Evolutionary conservation across 1,140 invertebrate species (phyloP).

Genomic region (Drosophila nigromelanica): DNA sequence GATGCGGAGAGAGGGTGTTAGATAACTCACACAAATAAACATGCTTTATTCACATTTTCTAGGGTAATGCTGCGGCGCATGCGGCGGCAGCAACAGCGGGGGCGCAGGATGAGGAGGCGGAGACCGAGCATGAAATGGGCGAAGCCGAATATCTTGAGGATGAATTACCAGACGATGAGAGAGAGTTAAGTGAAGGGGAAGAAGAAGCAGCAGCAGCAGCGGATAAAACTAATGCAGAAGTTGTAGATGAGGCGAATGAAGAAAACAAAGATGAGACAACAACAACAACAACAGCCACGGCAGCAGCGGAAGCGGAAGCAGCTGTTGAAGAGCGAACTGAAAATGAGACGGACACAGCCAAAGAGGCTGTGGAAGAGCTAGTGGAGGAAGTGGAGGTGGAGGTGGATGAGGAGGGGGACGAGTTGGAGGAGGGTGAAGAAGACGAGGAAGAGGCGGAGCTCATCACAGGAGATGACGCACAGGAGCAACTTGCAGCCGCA

Average conservation of each 20-base stretch:
- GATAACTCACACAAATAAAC: conserved; percentile 43
- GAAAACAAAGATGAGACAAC: conserved; percentile 19
- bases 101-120: background rate
- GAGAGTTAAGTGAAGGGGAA: conserved; percentile 1
- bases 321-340: conserved; percentile 1
- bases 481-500: background rate
- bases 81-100: too few species aligned
- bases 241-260: conserved; percentile 16
- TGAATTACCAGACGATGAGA: conserved; percentile 42
- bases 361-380: conserved; percentile 37
- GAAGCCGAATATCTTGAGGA: conserved; percentile 66
- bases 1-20: conserved; percentile 30
- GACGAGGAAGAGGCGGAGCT: conserved; percentile 44
- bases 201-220: conserved; percentile 1
- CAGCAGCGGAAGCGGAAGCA: background rate
- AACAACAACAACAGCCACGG: conserved; percentile 1
- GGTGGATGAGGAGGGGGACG: conserved; percentile 43
- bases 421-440: conserved; percentile 12
- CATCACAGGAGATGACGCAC: conserved; percentile 61
- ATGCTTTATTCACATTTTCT: conserved; percentile 38
- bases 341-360: conserved; percentile 18
- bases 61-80: conserved; percentile 33
- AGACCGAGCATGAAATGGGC: conserved; percentile 39
- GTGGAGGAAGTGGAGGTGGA: conserved; percentile 48
- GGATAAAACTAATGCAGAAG: conserved; percentile 24